Conservation (phyloP, 2,113 vertebrate genomes). For the Neopipo cinnamomea region DNA sequence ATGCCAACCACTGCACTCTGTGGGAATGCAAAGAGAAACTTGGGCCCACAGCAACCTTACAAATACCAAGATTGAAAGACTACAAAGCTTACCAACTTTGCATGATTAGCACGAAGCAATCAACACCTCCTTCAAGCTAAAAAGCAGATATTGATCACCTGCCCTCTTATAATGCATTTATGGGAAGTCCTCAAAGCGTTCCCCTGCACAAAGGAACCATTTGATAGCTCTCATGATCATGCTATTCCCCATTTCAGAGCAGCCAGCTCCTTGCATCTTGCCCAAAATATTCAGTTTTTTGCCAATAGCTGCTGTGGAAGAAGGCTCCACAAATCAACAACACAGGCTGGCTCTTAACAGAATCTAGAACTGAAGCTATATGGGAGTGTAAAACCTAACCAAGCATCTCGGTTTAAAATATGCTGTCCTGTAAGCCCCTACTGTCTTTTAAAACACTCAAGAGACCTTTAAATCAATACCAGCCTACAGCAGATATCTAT, state of each 20-base stretch:
- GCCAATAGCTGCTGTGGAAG: not conserved
- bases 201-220: not conserved
- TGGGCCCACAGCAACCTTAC: not conserved
- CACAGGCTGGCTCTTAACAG: not conserved
- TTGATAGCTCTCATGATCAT: not conserved
- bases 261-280: not conserved
- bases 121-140: not conserved
- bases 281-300: not conserved
- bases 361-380: not conserved
- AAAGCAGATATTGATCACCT: slow-evolving; percentile 6
- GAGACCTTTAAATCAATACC: slow-evolving; percentile 80
- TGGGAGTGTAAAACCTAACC: slow-evolving; percentile 3
- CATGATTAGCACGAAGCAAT: not conserved
- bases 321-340: not conserved
- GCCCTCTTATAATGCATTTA: not conserved
- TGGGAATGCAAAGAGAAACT: not conserved
- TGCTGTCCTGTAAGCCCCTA: slow-evolving; percentile 32
- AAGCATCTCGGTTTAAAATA: slow-evolving; percentile 46
- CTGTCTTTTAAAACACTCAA: slow-evolving; percentile 68
- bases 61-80: not conserved
- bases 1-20: not conserved
- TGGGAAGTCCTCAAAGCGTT: not conserved
- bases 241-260: not conserved
- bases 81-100: not conserved
- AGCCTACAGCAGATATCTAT: slow-evolving; percentile 74